Conservation (phyloP, 2,113 vertebrate species). For the Climacteris rufus region DNA sequence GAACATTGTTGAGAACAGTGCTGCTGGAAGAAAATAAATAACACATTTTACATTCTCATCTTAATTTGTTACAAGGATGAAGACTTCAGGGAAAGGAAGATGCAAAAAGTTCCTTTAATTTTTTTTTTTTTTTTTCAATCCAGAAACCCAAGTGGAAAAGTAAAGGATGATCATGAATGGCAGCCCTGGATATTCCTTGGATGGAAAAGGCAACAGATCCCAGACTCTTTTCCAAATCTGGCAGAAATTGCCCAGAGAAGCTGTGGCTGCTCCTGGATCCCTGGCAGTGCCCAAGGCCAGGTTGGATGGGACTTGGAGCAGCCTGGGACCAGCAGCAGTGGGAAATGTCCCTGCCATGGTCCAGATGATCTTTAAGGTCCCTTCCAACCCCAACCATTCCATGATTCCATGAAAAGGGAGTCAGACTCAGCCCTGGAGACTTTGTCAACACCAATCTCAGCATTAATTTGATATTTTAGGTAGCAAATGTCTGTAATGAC, state of each 20-base stretch:
- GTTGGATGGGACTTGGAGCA: background rate
- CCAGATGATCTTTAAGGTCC: background rate
- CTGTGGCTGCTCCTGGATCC: background rate
- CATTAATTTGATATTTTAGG: background rate
- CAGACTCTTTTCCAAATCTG: background rate
- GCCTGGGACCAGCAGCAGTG: background rate
- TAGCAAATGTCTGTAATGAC: background rate
- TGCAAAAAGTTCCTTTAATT: background rate
- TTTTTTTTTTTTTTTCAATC: background rate
- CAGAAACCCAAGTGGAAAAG: background rate
- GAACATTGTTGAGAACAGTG: background rate
- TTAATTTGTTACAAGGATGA: fast-evolving
- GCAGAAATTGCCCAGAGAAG: background rate
- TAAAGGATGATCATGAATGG: background rate
- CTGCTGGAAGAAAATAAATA: background rate
- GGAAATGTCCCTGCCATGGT: background rate
- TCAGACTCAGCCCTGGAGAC: background rate
- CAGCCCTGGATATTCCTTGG: background rate
- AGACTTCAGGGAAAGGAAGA: background rate
- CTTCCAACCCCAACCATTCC: background rate
- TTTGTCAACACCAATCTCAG: background rate
- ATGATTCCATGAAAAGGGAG: background rate
- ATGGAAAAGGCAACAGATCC: background rate
- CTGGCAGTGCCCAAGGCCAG: background rate
- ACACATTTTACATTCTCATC: background rate